Conservation (phyloP, 2,888 invertebrate genomes). For the Ganaspis brasiliensis region DNA sequence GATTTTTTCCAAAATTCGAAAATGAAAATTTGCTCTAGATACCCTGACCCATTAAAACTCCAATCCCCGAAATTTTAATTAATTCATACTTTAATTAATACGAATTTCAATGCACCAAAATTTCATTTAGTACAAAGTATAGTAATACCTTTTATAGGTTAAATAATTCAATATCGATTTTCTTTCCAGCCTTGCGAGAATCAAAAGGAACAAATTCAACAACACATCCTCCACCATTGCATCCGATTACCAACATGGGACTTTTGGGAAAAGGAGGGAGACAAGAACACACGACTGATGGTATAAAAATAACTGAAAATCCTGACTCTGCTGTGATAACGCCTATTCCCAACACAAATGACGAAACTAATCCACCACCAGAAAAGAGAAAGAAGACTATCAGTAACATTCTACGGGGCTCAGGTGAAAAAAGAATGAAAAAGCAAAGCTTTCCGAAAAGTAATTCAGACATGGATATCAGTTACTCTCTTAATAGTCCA, state of each 20-base stretch:
- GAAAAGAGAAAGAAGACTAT: slow-evolving; percentile 75
- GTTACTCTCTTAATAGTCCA: slow-evolving; percentile 73
- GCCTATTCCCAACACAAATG: slow-evolving; percentile 77
- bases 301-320: slow-evolving; percentile 79
- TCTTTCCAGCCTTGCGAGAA: slow-evolving; percentile 75
- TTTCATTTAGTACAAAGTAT: too few species aligned
- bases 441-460: slow-evolving; percentile 74
- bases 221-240: slow-evolving; percentile 77
- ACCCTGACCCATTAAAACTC: too few species aligned
- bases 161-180: neutral
- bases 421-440: slow-evolving; percentile 74
- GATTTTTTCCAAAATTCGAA: too few species aligned
- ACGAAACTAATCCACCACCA: slow-evolving; percentile 67
- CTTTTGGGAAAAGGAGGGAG: slow-evolving; percentile 71
- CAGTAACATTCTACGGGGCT: slow-evolving; percentile 75
- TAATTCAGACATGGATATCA: slow-evolving; percentile 72
- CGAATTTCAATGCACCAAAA: too few species aligned
- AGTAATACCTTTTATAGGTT: neutral
- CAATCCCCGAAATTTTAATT: too few species aligned
- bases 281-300: slow-evolving; percentile 71
- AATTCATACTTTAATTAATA: too few species aligned
- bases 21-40: too few species aligned
- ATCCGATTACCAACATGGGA: slow-evolving; percentile 78
- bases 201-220: slow-evolving; percentile 76
- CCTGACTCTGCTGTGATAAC: slow-evolving; percentile 79